phyloP scores from a whole-genome alignment of 2,113 vertebrate species.

The Sinocyclocheilus rhinocerous region DNA sequence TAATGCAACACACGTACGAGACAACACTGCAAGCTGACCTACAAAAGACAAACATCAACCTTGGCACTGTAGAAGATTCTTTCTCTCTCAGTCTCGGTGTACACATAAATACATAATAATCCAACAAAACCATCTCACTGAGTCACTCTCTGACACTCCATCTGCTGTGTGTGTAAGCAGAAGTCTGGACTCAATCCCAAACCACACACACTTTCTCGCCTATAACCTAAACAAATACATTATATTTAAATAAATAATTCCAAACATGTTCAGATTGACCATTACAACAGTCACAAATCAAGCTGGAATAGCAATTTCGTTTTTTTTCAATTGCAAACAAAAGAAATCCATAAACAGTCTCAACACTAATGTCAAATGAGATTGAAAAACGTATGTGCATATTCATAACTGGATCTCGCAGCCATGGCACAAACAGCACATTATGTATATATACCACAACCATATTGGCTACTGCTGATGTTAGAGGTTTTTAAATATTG shows the following conservation, averaged over 20 bases:
- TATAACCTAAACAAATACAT: constrained; percentile 30
- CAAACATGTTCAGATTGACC: neutral
- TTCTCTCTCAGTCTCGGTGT: constrained; percentile 43
- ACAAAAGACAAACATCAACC: constrained; percentile 33
- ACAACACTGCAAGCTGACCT: constrained; percentile 59
- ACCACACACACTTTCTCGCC: neutral
- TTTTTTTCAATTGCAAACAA: neutral
- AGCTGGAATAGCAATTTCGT: neutral
- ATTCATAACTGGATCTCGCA: neutral
- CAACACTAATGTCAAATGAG: neutral
- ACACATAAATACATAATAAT: constrained; percentile 55
- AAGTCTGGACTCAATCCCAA: constrained; percentile 7
- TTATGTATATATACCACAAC: neutral
- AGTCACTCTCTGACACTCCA: constrained; percentile 55
- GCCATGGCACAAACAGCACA: neutral
- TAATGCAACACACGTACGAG: constrained; percentile 31
- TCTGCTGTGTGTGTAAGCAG: constrained; percentile 44
- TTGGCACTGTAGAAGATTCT: constrained; percentile 29
- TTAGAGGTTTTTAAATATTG: neutral
- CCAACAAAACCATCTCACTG: constrained; percentile 45
- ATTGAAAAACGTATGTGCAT: neutral
- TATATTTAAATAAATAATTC: neutral
- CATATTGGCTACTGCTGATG: neutral
- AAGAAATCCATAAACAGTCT: neutral
- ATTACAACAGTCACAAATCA: neutral